Base-by-base conservation (phyloP, 2,113 vertebrate genomes). In the Leucosticte australis region DNA sequence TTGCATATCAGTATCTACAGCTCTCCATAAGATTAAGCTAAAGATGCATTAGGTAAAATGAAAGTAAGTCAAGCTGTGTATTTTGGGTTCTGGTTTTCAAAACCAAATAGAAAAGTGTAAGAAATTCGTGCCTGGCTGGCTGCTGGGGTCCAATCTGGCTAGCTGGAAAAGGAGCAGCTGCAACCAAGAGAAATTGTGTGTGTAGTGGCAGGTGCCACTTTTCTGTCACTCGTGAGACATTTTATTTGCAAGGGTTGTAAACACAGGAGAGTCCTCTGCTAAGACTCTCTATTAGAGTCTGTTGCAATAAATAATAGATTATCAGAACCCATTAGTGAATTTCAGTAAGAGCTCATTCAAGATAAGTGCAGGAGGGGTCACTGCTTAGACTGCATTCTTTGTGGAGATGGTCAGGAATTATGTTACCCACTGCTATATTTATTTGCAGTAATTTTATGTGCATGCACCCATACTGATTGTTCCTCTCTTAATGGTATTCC, bases 281-380 rank as follows among this genome's bases (percentile, higher is more conserved):
- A 90, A 89, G 78, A 56, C 41, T 93, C 74, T 95, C 57, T 96
- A 41, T 89, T 87, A 94, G 86, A 97, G 74, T 82, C 68, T 81
- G 37, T 95, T 94, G 84, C 69, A 83, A 97, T 98, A 97, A 98
- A 98, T 97, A 98, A 98, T 97, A 96, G 90, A 97, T 98, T 97
- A 96, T 88, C 89, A 94, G 90, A 94, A 95, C n/a, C 82, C 96
- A 97, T 97, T 97, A 98, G 96, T 75, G 95, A 81, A 95, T 95
- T 96, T 97, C 93, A 93, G 93, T 94, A 96, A 96, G 80, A 96
- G 79, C 84, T 94, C 50, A 83, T 94, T 96, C 73, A 96, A 95
- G 83, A 95, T 64, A 94, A 96, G 84, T 94, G 86, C 85, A 83
- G 83, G 60, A 93, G 89, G 94, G 88, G 94, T 95, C 87, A 87